phyloP scores from a whole-genome alignment of 2,113 vertebrate genomes.

The Anolis sagrei region DNA sequence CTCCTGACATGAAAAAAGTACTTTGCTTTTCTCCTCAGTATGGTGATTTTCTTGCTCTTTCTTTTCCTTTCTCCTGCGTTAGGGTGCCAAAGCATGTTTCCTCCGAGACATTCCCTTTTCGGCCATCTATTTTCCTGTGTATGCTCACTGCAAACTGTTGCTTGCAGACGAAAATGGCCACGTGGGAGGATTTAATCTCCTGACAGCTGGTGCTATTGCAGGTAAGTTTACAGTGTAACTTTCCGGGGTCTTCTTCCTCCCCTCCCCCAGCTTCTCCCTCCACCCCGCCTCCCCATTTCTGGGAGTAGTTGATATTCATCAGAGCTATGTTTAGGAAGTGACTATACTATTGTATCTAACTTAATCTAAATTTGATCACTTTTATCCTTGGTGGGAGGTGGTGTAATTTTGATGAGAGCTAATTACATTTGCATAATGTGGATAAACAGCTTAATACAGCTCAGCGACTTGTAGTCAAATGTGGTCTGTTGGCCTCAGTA shows the following conservation, averaged over 20 bases:
- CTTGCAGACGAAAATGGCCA: conserved; percentile 90
- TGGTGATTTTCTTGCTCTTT: conserved; percentile 47
- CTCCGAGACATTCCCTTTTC: conserved; percentile 99
- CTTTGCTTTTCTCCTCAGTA: conserved; percentile 44
- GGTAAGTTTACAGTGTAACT: conserved; percentile 80
- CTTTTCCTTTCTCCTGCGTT: conserved; percentile 62
- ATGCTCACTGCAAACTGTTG: conserved; percentile 90
- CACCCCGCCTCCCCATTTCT: conserved; percentile 22
- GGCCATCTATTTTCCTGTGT: conserved; percentile 97
- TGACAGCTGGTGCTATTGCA: conserved; percentile 94
- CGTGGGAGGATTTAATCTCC: conserved; percentile 90
- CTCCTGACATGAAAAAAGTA: too few species aligned
- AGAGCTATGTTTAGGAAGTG: conserved; percentile 68
- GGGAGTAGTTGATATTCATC: conserved; percentile 70
- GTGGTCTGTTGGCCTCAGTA: conserved; percentile 81
- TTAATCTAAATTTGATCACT: conserved; percentile 77
- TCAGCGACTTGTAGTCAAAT: conserved; percentile 81
- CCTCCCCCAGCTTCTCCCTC: not conserved
- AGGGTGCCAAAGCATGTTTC: conserved; percentile 99
- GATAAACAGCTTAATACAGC: conserved; percentile 86
- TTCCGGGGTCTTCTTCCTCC: conserved; percentile 32
- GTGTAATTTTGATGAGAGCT: conserved; percentile 83
- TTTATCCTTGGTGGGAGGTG: conserved; percentile 79
- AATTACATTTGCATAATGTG: conserved; percentile 90
- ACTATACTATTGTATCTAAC: conserved; percentile 78